Conservation (phyloP, 2,888 invertebrate species). For the Drosophila diplacantha region DNA sequence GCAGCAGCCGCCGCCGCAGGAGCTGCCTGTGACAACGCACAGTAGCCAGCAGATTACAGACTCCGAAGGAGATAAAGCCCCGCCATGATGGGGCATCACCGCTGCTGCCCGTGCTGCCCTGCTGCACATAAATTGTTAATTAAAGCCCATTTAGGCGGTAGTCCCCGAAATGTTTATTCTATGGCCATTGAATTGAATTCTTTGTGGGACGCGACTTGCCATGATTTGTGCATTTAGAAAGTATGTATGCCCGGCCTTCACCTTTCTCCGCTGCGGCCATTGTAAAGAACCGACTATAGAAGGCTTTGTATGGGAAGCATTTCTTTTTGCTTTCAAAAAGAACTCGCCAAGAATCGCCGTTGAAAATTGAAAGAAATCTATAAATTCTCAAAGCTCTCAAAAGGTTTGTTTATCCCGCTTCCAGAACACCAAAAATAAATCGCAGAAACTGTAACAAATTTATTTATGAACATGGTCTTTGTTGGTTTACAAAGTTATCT, state of each 20-base stretch:
- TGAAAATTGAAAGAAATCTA: constrained; percentile 40
- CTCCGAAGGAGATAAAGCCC: constrained; percentile 22
- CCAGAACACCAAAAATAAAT: constrained; percentile 17
- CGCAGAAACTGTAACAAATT: constrained; percentile 53
- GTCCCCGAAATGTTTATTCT: constrained; percentile 35
- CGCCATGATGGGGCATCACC: constrained; percentile 31
- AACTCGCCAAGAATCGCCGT: constrained; percentile 27
- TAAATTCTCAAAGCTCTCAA: constrained; percentile 15
- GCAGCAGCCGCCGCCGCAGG: constrained; percentile 9
- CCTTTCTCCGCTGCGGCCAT: constrained; percentile 21
- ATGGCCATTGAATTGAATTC: constrained; percentile 17
- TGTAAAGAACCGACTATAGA: constrained; percentile 34
- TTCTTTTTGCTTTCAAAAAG: constrained; percentile 17
- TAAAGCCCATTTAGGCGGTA: constrained; percentile 57
- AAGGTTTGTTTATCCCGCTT: constrained; percentile 17
- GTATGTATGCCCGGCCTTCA: constrained; percentile 30
- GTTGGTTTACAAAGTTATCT: constrained; percentile 8
- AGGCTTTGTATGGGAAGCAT: constrained; percentile 15
- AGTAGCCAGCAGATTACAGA: constrained; percentile 44
- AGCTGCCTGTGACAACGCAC: constrained; percentile 40
- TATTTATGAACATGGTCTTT: constrained; percentile 32
- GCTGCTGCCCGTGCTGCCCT: constrained; percentile 4
- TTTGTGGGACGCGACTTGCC: constrained; percentile 8
- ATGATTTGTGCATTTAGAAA: constrained; percentile 65
- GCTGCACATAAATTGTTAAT: constrained; percentile 63